Evolutionary conservation across 2,113 vertebrate species (phyloP).

Genomic region (Maccullochella peelii): DNA sequence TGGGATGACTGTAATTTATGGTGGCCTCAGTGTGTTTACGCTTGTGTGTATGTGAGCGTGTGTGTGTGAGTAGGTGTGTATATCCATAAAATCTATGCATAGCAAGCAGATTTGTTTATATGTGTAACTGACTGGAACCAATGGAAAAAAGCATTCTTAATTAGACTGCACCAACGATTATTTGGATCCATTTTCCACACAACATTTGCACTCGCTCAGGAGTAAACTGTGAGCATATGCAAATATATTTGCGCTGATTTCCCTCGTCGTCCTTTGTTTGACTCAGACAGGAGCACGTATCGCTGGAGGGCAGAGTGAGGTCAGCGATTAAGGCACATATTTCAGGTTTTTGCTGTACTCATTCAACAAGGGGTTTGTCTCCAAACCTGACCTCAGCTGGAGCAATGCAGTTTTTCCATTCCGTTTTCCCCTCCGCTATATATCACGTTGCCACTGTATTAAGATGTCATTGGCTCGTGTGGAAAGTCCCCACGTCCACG

Average conservation of each 20-base stretch:
- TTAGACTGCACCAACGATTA: slow-evolving; percentile 52
- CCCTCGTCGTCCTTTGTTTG: slow-evolving; percentile 66
- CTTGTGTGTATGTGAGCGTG: slow-evolving; percentile 52
- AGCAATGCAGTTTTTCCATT: slow-evolving; percentile 57
- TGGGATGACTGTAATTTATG: slow-evolving; percentile 79
- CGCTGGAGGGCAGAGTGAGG: slow-evolving; percentile 72
- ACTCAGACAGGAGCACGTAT: slow-evolving; percentile 70
- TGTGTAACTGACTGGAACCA: slow-evolving; percentile 66
- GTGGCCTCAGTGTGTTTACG: slow-evolving; percentile 63
- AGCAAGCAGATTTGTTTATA: slow-evolving; percentile 66
- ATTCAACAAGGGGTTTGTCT: slow-evolving; percentile 60
- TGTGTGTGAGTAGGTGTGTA: slow-evolving; percentile 48
- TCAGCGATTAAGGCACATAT: slow-evolving; percentile 70
- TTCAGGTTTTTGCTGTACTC: slow-evolving; percentile 70
- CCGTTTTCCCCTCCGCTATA: slow-evolving; percentile 23
- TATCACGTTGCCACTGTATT: slow-evolving; percentile 54
- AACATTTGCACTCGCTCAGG: slow-evolving; percentile 48
- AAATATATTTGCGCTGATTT: slow-evolving; percentile 74
- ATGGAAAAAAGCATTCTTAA: slow-evolving; percentile 60
- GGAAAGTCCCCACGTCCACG: slow-evolving; percentile 76
- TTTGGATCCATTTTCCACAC: slow-evolving; percentile 62
- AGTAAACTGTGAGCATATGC: slow-evolving; percentile 70
- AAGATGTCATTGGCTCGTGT: slow-evolving; percentile 68
- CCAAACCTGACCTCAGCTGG: slow-evolving; percentile 73
- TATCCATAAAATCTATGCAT: slow-evolving; percentile 65